Evolutionary conservation across 1,140 invertebrate genomes (phyloP), one percentile per base, ranked within the genome.

Genomic region (Trichomalopsis sarcophagae): DNA sequence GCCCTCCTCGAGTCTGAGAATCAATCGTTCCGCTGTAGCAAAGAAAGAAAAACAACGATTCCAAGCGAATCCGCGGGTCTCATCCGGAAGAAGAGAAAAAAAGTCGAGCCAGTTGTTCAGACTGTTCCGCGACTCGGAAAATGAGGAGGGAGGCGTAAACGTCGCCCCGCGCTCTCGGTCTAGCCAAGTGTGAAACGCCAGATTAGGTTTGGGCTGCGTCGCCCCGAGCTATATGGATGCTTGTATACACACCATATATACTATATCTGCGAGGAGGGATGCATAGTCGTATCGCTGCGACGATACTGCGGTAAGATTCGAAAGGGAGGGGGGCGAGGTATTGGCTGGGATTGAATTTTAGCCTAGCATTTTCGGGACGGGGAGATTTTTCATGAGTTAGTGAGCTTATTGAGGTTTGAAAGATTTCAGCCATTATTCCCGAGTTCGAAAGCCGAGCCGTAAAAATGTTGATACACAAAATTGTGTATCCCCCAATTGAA

Each of bases 171-270:
- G 36, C 40, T 44, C 62, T 76, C 36, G 44, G 40, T 9, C 27
- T 69, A 78, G 62, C 27, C 75, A 21, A 84, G 81, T 66, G 81
- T 82, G 30, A 82, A 82, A 82, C 27, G 50, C 33, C 73, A 66
- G 73, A 82, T 82, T 82, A 76, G 30, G 50, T 66, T 30, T 9
- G 33, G 33, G 40, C 73, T 40, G 33, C 73, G 14, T 21, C 9
- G 17, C 30, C 9, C 73, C 23, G 27, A 13, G 33, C 11, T 74
- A 33, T 55, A 13, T 40, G 66, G 5, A 10, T 36, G 17, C 30
- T 36, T 68, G 7, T 68, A n/a, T 79, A 68, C 7, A 55, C 17
- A 50, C 47, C 5, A 36, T 36, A 36, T 47, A 47, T 50, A 50
- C 47, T 50, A 10, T 50, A 36, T 50, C 4, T 13, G 9, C 10